Evolutionary conservation across 2,113 vertebrate genomes (phyloP), one percentile per base, ranked within the genome.

Genomic region (Mystacornis crossleyi): DNA sequence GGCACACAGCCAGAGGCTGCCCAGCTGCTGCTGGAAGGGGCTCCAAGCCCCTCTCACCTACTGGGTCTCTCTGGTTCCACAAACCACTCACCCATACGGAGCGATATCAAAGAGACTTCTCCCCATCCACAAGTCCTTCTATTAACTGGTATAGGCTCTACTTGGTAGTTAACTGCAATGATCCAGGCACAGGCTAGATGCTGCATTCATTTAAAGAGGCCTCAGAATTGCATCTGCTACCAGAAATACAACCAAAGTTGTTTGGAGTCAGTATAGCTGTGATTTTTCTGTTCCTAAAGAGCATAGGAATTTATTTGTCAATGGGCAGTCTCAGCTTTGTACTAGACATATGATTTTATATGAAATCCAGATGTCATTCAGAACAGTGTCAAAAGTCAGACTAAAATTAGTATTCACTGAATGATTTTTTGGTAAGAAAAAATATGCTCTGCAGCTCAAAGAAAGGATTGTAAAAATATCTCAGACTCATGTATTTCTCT

Each of bases 351-450:
- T 28, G 75, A 93, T 60, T 94, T 94, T 66, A 54, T 42, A 83
- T 51, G 62, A 93, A 93, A 93, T 93, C 55, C 90, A 78, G 82
- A 90, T 86, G 79, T 33, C 85, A 90, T 64, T 94, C 55, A 83
- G 47, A 94, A 93, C 64, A 88, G 64, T 90, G 82, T 95, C 88
- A 96, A 60, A 94, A 94, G 90, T 86, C 88, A 92, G 53, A 60
- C 58, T 90, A 90, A 92, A 91, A 61, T 94, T 90, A 91, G 71
- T 51, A 80, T 73, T 90, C 65, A 93, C 18, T 4, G 1, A 86
- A 70, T 54, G 23, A 48, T 26, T 61, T 85, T 67, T 70, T 65
- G 8, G 23, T 42, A 77, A 47, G 31, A 55, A 80, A 84, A 96
- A 92, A 92, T 62, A 74, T n/a, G 51, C 42, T 90, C 72, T 83